Percentiles rank a stretch among this genome's conserved stretches.
Conservation (phyloP, 2,888 invertebrate genomes). For the Perizoma affinitatum region DNA sequence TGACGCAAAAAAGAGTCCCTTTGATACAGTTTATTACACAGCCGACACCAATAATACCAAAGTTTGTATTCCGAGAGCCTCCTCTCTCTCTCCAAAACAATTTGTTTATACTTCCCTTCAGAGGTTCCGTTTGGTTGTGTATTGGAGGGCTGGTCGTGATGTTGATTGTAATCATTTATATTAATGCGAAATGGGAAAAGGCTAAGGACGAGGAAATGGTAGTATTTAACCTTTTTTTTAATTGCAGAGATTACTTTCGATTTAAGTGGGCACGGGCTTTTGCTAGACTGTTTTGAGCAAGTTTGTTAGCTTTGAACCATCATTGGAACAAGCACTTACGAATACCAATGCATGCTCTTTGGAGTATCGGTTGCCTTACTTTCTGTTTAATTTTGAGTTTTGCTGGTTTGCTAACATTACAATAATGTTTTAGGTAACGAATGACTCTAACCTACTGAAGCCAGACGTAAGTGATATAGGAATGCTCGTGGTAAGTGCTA, state of each 20-base stretch:
- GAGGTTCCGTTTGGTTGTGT: constrained; percentile 84
- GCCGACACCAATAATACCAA: constrained; percentile 63
- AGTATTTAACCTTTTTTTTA: too few species aligned
- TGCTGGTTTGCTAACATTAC: neutral
- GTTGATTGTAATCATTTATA: constrained; percentile 51
- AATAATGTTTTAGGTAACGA: constrained; percentile 38
- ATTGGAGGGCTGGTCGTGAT: constrained; percentile 69
- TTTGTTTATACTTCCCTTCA: constrained; percentile 86
- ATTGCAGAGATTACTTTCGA: too few species aligned
- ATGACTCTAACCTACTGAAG: constrained; percentile 47
- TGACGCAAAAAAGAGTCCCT: constrained; percentile 46
- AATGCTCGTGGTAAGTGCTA: constrained; percentile 81
- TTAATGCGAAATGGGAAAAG: constrained; percentile 66
- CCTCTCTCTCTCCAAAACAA: constrained; percentile 87
- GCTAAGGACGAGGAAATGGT: constrained; percentile 34
- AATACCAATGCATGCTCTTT: too few species aligned
- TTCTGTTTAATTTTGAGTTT: too few species aligned
- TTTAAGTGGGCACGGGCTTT: too few species aligned
- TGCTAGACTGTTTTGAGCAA: too few species aligned
- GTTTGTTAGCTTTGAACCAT: too few species aligned
- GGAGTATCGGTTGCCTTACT: too few species aligned
- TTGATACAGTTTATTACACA: constrained; percentile 74
- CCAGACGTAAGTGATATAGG: constrained; percentile 76
- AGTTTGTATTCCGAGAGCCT: constrained; percentile 86
- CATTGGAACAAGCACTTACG: too few species aligned